Evolutionary conservation across 2,888 invertebrate species (phyloP), one percentile per base, ranked within the genome.

Genomic region (Balanococcus diminutus): DNA sequence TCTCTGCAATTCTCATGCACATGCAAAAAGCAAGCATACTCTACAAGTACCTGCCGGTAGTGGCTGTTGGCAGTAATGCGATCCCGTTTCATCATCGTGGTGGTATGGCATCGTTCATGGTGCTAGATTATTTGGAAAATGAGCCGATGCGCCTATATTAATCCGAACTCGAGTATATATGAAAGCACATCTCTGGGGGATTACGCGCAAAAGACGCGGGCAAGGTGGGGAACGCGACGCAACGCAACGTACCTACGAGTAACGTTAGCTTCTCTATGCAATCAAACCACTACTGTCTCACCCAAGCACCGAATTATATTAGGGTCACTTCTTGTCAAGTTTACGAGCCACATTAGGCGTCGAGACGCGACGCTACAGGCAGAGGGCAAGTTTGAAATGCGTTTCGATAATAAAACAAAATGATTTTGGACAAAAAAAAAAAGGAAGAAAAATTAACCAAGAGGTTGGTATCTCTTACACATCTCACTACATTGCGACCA

Each of bases 261-360:
- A 46, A 46, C 46, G 46, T 46, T 46, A 46, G 46, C n/a, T 46
- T n/a, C 46, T 46, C 4, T 46, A 46, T 46, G 46, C 61, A 61
- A 61, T 61, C 9, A 61, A 61, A 61, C 61, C 25, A 9, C 61
- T 25, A 25, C 61, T 61, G 22, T 19, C 56, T 19, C 19, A 14
- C n/a, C 46, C 46, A 5, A 61, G 61, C 25, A 25, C 11, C 61
- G 72, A 72, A 72, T 72, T 72, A 72, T 32, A 72, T 72, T 31
- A 72, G 72, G 72, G 72, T 72, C 72, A 72, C n/a, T 72, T 28
- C 72, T 72, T 72, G 72, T 72, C 72, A 32, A 72, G 72, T 72
- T 72, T 72, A 72, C 72, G 72, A 72, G 31, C 72, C n/a, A 72
- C 72, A 72, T 28, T 31, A 28, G 31, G 25, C 8, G 25, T 25